Conservation (phyloP, 2,797 vertebrate species). For the Typhlichthys eigenmanni region DNA sequence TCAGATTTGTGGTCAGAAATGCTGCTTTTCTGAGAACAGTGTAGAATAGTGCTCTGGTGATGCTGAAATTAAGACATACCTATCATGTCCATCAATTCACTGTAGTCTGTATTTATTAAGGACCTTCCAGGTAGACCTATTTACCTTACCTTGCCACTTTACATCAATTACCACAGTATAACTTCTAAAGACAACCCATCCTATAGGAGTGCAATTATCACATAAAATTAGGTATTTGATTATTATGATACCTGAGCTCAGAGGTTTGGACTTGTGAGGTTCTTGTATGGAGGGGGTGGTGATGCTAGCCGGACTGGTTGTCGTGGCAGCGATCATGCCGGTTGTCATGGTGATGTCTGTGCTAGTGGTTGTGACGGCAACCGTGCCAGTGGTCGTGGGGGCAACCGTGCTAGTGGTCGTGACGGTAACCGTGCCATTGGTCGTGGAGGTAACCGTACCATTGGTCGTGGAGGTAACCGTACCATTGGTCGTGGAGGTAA, state of each 20-base stretch:
- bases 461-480: background rate
- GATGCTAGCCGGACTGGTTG: background rate
- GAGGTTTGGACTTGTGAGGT: conserved; percentile 1
- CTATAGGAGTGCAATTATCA: background rate
- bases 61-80: no score
- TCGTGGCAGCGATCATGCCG: no score
- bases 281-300: conserved; percentile 1
- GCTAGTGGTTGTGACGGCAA: background rate
- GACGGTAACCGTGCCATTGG: accelerated
- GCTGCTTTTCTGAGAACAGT: no score
- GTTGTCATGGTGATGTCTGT: background rate
- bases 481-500: background rate
- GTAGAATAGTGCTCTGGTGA: no score
- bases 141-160: no score
- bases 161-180: no score
- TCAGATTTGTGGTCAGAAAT: no score
- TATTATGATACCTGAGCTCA: conserved; percentile 39
- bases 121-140: no score
- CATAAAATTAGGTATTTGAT: background rate
- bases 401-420: background rate
- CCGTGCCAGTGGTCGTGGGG: background rate
- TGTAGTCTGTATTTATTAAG: no score
- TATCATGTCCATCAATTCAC: no score
- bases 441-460: background rate
- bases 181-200: background rate